Evolutionary conservation across 2,888 invertebrate species (phyloP), one percentile per base, ranked within the genome.

Genomic region (Sminthurinus aureus): DNA sequence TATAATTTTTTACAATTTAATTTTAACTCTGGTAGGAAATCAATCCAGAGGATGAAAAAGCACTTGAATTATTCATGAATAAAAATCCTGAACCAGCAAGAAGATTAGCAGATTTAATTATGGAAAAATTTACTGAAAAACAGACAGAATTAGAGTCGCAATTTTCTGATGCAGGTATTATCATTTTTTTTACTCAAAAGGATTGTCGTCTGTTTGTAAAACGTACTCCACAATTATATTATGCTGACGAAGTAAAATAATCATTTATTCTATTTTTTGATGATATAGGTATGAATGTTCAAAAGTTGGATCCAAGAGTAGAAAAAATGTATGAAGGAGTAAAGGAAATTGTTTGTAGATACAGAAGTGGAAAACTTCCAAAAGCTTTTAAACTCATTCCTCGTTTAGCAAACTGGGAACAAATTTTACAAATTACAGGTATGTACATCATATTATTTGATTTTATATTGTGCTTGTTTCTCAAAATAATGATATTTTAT

Each of bases 361-460:
- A 98, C 90, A 93, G 99, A 85, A 97, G 96, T 90, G 99, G 99
- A 38, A 98, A 98, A 91, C 91, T 99, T 64, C 99, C 99, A 0
- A 99, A 99, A 91, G 98, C 98, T 0, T 99, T 99, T 90, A 99
- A 99, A 92, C 94, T 98, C 89, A 94, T 99, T 85, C 99, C 99
- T 3, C 94, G 94, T 90, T 92, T 98, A 83, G 93, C 93, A 84
- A 98, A 98, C 90, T 99, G 98, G 98, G 98, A 98, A 90, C 96
- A 98, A 91, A 93, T 96, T 88, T 91, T 96, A 26, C 94, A 94
- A 88, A 92, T 96, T 50, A 96, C 96, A 38, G 92, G 93, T 90
- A 88, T 26, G 73, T 12, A 20, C 12, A 58, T 38, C 38, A 38
- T 38, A 38, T 6, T 38, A 38, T 38, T 38, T 6, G 1, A 38